phyloP scores from a whole-genome alignment of 2,797 vertebrate species.

The Threskiornis aethiopicus region DNA sequence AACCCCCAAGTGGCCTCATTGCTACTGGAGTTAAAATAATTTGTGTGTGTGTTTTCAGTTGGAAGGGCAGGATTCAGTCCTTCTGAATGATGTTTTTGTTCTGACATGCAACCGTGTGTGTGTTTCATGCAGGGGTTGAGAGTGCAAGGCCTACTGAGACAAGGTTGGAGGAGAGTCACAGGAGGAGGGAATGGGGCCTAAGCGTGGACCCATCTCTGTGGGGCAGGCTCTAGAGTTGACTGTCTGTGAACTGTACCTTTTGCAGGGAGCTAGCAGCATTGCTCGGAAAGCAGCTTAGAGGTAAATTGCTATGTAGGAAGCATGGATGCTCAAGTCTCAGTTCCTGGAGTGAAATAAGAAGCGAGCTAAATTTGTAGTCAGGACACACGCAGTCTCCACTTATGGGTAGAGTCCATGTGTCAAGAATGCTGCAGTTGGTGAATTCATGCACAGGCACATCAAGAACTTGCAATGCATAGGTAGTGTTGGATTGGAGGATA shows the following conservation, averaged over 20 bases:
- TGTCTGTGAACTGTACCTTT: not conserved
- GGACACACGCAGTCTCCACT: not conserved
- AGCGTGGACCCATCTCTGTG: accelerated
- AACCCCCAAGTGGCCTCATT: not conserved
- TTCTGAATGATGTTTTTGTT: not conserved
- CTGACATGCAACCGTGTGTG: accelerated
- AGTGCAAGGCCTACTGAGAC: not conserved
- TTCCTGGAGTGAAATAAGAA: not conserved
- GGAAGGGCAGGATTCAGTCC: not conserved
- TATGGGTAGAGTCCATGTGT: not conserved
- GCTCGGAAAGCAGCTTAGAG: not conserved
- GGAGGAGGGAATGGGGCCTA: not conserved
- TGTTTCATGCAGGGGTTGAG: not conserved
- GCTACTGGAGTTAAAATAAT: not conserved
- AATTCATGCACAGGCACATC: not conserved
- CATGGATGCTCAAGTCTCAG: not conserved
- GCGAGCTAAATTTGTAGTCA: not conserved
- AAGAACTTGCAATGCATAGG: not conserved
- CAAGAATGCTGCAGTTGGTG: not conserved
- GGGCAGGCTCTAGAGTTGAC: not conserved
- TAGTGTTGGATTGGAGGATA: not conserved
- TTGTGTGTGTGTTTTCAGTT: not conserved
- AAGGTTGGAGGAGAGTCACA: not conserved
- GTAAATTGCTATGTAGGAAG: not conserved
- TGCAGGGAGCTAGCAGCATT: not conserved